Base-by-base conservation (phyloP, 2,888 invertebrate species). In the Torymus texanus region DNA sequence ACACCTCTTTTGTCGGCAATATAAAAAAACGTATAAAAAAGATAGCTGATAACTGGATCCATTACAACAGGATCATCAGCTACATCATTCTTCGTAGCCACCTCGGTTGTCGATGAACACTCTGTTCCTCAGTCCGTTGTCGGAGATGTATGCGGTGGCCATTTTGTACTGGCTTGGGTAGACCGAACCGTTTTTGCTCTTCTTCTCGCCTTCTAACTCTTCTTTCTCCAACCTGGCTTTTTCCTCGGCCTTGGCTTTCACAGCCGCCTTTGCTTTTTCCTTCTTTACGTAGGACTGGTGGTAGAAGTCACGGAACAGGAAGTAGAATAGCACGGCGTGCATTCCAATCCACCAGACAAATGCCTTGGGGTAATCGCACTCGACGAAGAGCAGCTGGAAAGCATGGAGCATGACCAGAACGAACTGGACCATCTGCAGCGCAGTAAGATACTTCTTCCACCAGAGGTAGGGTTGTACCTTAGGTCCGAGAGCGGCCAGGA, bases 371-470 rank as follows among this genome's bases (percentile, higher is more conserved):
- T 97, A 98, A 89, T 96, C 94, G 92, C 98, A 98, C 72, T 97
- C 96, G 84, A 94, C 93, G 92, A 97, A 95, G 84, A 98, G 92
- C 75, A 98, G 92, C 89, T 97, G 96, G 94, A 96, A 96, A 12
- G 97, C 96, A 91, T 98, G 98, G 8, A 95, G 85, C 93, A 97
- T 95, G 56, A 98, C 97, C 80, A 95, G 88, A 66, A 97, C 93
- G 88, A 98, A 98, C 91, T 98, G 98, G 24, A 95, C 94, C 95
- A 98, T 97, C 91, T 98, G 98, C 85, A 98, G 91, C 11, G 94
- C 93, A 12, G 98, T 98, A 87, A 98, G 92, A 90, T 98, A 97
- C 88, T 95, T 96, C 92, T 98, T 98, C 97, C 98, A 98, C 97
- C 97, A 98, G 75, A 98, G 92, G 90, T 95, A 98, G 86, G 95